Conservation (phyloP, 2,113 vertebrate genomes). For the Xiphophorus hellerii region DNA sequence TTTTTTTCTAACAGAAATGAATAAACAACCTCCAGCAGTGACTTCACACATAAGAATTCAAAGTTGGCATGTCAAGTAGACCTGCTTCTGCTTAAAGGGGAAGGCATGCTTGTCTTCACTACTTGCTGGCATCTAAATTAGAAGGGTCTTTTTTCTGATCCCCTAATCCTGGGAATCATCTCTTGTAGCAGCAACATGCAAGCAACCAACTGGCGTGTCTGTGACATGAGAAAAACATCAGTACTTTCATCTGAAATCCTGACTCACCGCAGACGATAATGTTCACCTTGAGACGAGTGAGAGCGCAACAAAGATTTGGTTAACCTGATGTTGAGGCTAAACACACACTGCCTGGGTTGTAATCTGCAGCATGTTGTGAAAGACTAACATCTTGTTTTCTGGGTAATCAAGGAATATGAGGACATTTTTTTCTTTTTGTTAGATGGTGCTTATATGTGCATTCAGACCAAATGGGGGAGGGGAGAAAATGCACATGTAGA, state of each 20-base stretch:
- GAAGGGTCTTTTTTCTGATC: conserved; percentile 6
- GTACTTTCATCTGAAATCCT: conserved; percentile 15
- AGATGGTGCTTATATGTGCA: conserved; percentile 38
- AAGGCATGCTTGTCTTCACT: conserved; percentile 22
- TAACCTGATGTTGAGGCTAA: conserved; percentile 12
- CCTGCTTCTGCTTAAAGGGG: conserved; percentile 6
- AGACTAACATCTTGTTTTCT: conserved; percentile 50
- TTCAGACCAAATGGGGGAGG: conserved; percentile 1
- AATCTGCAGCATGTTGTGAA: conserved; percentile 35
- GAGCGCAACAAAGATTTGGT: conserved; percentile 24
- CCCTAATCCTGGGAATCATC: conserved; percentile 11
- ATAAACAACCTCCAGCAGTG: conserved; percentile 32
- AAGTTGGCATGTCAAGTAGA: conserved; percentile 44
- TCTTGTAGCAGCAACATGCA: neutral
- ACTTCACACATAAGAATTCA: conserved; percentile 23
- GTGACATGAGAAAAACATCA: conserved; percentile 16
- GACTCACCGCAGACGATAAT: conserved; percentile 2
- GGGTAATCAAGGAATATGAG: conserved; percentile 37
- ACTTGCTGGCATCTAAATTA: neutral
- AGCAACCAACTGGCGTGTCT: conserved; percentile 13
- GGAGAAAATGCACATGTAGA: conserved; percentile 5
- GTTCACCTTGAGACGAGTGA: neutral
- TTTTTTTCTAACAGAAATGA: neutral
- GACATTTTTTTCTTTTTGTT: conserved; percentile 27
- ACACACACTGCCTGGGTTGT: conserved; percentile 35